Conservation (phyloP, 2,888 invertebrate genomes). For the Plusia festucae region DNA sequence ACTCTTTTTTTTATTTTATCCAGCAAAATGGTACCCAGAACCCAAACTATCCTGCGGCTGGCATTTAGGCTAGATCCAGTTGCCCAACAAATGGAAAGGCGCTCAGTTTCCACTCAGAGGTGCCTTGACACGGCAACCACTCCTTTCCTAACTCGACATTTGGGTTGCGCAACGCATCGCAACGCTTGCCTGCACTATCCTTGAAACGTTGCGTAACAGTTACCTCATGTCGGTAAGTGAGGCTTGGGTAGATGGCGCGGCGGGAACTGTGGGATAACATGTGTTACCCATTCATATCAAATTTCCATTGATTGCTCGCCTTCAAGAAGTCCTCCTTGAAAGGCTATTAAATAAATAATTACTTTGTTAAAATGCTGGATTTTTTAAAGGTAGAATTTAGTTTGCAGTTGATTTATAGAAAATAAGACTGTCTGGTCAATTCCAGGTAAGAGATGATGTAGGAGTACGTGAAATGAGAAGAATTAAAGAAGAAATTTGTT, state of each 20-base stretch:
- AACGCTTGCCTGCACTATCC: conserved; percentile 65
- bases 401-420: too few relatives aligned
- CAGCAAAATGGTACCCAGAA: background rate
- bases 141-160: conserved; percentile 86
- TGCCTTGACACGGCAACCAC: conserved; percentile 77
- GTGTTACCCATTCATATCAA: too few relatives aligned
- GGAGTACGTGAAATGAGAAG: too few relatives aligned
- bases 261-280: conserved; percentile 25
- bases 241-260: conserved; percentile 55
- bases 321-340: too few relatives aligned
- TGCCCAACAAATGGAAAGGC: conserved; percentile 81
- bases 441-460: too few relatives aligned
- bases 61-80: conserved; percentile 77
- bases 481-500: too few relatives aligned
- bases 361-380: too few relatives aligned
- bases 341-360: too few relatives aligned
- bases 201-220: conserved; percentile 66
- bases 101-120: conserved; percentile 60
- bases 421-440: too few relatives aligned
- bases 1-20: background rate
- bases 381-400: too few relatives aligned
- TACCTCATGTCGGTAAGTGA: conserved; percentile 59
- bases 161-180: conserved; percentile 67
- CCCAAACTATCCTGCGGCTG: conserved; percentile 47
- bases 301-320: too few relatives aligned